A percentile compares a stretch with the other conserved stretches of the same genome.
Evolutionary conservation across 1,140 invertebrate genomes (phyloP).

Genomic region (Reticulitermes speratus): DNA sequence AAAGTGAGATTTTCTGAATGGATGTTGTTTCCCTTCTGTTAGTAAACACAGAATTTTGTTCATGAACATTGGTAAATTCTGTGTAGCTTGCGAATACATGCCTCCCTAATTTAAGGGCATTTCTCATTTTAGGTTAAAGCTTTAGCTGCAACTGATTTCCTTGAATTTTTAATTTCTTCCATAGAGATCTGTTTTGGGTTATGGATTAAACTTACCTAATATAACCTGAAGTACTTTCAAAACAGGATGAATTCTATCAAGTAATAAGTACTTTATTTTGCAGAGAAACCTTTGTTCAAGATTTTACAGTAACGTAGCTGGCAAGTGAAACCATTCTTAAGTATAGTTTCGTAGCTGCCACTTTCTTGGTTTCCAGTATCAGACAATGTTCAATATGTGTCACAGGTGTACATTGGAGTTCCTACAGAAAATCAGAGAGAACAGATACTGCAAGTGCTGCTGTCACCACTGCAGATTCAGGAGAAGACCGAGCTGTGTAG

Average conservation of each 20-base stretch:
- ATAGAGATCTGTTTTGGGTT: too few relatives aligned
- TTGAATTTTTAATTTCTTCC: too few relatives aligned
- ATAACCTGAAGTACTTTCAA: too few relatives aligned
- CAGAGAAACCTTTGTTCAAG: too few relatives aligned
- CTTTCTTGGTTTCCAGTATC: too few relatives aligned
- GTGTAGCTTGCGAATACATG: neutral
- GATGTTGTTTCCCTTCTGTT: neutral
- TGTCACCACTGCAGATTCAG: conserved; percentile 32
- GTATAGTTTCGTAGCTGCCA: too few relatives aligned
- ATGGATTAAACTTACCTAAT: too few relatives aligned
- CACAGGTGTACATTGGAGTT: conserved; percentile 63
- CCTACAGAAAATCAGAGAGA: conserved; percentile 63
- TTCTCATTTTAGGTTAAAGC: neutral
- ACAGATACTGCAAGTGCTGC: conserved; percentile 48
- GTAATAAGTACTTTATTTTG: too few relatives aligned
- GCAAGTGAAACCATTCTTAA: too few relatives aligned
- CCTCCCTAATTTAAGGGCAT: neutral
- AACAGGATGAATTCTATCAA: too few relatives aligned
- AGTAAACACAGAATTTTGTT: neutral
- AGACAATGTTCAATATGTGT: neutral
- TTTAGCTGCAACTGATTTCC: too few relatives aligned
- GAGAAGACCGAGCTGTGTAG: conserved; percentile 36
- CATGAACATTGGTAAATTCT: neutral
- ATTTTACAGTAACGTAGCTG: too few relatives aligned
- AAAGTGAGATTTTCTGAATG: conserved; percentile 40